A percentile compares a stretch with the other conserved stretches of the same genome.
Conservation (phyloP, 2,797 vertebrate genomes). For the Catharus ustulatus region DNA sequence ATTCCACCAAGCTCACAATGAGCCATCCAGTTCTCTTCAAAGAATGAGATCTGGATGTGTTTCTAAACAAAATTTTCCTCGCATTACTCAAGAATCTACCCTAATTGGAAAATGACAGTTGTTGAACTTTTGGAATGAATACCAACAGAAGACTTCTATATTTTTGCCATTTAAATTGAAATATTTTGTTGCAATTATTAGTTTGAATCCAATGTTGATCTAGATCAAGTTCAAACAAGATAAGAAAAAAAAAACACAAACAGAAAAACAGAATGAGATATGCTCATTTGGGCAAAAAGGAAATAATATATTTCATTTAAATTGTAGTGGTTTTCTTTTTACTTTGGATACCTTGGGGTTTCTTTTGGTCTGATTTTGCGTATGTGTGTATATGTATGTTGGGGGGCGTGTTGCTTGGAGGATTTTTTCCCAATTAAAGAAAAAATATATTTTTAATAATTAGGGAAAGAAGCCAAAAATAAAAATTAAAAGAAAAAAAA, state of each 20-base stretch:
- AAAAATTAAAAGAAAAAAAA: neutral
- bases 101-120: neutral
- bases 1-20: neutral
- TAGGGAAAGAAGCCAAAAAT: too few species aligned
- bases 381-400: neutral
- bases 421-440: rapidly evolving
- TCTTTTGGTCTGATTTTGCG: neutral
- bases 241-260: neutral
- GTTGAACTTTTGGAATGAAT: neutral
- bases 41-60: neutral
- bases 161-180: neutral
- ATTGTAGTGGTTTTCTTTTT: rapidly evolving
- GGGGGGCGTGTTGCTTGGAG: rapidly evolving
- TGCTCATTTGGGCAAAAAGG: neutral
- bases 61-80: neutral
- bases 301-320: neutral
- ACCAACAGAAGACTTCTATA: neutral
- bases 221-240: neutral
- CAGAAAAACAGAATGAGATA: neutral
- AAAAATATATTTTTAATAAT: neutral
- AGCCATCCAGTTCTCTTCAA: neutral
- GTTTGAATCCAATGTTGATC: neutral
- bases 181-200: neutral
- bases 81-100: neutral
- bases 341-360: neutral